These are phyloP conservation scores for Onychomys arenicola DNA, from an alignment of 2,797 vertebrate species.

Conservation along the genomic window DNA sequence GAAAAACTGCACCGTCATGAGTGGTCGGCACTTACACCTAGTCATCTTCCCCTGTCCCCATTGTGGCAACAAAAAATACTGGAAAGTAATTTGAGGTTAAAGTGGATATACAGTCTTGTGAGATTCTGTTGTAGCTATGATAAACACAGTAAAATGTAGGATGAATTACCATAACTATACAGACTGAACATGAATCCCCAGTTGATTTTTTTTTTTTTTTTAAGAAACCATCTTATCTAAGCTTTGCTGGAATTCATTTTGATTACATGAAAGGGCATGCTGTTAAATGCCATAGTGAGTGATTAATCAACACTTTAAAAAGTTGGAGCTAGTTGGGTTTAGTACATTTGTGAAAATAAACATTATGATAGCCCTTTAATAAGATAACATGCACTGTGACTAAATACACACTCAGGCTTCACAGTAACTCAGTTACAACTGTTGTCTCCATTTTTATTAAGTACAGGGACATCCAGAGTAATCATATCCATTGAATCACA, in stretches of 20 bases:
- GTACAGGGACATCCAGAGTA: not conserved
- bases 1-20: not conserved
- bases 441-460: not conserved
- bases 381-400: not conserved
- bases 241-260: conserved; percentile 31
- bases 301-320: not conserved
- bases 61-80: not conserved
- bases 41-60: too few relatives aligned
- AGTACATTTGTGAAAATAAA: not conserved
- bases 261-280: not conserved
- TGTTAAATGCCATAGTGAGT: not conserved
- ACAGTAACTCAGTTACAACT: not conserved
- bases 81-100: not conserved
- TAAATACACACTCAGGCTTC: not conserved
- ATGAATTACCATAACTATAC: not conserved
- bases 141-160: not conserved
- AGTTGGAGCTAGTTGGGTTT: not conserved
- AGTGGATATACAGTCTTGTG: not conserved
- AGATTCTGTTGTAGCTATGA: not conserved
- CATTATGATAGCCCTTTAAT: not conserved
- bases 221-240: not conserved
- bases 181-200: not conserved
- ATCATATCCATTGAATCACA: not conserved
- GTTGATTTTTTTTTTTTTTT: not conserved
- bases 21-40: not conserved